These are phyloP conservation scores for Enoplosus armatus DNA, from an alignment of 2,797 vertebrate genomes.

Conservation along the genomic window DNA sequence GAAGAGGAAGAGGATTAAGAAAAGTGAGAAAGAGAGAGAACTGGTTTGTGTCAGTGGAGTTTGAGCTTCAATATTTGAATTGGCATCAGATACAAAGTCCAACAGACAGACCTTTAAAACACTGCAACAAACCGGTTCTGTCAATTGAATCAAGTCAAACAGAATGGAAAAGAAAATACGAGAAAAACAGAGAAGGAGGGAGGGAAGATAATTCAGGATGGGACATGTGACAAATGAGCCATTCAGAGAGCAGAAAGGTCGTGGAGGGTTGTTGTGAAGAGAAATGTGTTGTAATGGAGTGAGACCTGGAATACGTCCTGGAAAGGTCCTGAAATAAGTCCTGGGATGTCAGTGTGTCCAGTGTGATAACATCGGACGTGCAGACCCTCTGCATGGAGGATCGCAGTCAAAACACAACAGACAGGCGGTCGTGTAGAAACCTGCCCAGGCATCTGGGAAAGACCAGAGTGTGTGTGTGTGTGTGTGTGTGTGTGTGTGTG, in stretches of 20 bases:
- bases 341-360: conserved; percentile 25
- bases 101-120: conserved; percentile 29
- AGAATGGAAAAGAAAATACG: neutral
- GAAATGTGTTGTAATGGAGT: neutral
- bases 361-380: conserved; percentile 67
- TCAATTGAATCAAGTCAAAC: conserved; percentile 7
- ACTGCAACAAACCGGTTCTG: conserved; percentile 55
- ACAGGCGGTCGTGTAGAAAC: conserved; percentile 46
- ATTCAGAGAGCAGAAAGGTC: neutral
- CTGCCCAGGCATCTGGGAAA: conserved; percentile 65
- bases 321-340: conserved; percentile 6
- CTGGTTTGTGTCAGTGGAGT: conserved; percentile 47
- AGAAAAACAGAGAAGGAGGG: neutral
- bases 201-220: neutral
- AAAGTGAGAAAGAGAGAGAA: conserved; percentile 40
- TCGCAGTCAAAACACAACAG: conserved; percentile 71
- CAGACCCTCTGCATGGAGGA: conserved; percentile 59
- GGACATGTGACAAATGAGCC: neutral
- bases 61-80: conserved; percentile 57
- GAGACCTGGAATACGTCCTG: conserved; percentile 6
- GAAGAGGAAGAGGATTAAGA: conserved; percentile 45
- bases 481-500: conserved; percentile 25
- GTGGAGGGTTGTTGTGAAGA: neutral
- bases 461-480: conserved; percentile 38
- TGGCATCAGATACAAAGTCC: conserved; percentile 59